Evolutionary conservation across 2,113 vertebrate species (phyloP).

Genomic region (Aviceda subcristata): DNA sequence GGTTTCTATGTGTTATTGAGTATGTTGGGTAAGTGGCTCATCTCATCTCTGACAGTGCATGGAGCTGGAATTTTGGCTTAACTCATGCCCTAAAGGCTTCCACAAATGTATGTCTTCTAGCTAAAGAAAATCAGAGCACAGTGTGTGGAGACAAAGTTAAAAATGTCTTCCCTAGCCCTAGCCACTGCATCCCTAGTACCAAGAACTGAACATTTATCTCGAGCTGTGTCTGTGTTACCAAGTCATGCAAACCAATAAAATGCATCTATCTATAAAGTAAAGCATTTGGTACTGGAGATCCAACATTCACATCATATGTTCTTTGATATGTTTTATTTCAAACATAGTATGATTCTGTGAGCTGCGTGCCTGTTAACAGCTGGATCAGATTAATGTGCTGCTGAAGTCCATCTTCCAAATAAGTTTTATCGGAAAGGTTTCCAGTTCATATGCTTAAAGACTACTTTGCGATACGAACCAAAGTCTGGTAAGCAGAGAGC

Average conservation of each 20-base stretch:
- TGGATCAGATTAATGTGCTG: not conserved
- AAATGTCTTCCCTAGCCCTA: not conserved
- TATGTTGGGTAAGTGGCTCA: not conserved
- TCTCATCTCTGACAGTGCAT: not conserved
- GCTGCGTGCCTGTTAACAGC: not conserved
- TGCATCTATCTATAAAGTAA: not conserved
- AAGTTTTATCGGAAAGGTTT: not conserved
- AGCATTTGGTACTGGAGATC: not conserved
- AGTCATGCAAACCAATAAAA: not conserved
- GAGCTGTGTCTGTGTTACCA: not conserved
- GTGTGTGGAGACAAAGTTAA: not conserved
- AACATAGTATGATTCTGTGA: not conserved
- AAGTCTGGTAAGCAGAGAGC: not conserved
- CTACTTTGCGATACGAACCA: not conserved
- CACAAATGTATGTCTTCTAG: not conserved
- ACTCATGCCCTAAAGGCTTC: not conserved
- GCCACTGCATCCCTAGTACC: not conserved
- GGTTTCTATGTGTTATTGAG: not conserved
- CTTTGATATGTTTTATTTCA: not conserved
- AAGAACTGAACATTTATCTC: not conserved
- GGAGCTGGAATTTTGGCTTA: not conserved
- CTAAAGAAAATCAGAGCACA: not conserved
- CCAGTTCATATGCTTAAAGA: not conserved
- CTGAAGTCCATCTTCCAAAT: not conserved
- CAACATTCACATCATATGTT: not conserved